Evolutionary conservation across 2,888 invertebrate genomes (phyloP).

Genomic region (Lithosia quadra): DNA sequence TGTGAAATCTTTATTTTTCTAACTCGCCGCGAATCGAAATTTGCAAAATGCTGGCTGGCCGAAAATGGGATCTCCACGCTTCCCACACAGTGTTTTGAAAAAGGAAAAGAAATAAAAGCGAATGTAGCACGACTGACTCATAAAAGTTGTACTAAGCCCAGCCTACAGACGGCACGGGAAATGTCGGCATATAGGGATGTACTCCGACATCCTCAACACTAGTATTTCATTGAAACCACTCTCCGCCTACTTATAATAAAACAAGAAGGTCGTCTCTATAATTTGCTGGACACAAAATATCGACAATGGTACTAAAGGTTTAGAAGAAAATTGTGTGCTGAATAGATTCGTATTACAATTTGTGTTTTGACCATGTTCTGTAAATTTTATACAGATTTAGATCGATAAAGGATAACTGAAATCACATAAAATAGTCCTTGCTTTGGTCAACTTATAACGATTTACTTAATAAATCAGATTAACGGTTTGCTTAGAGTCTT

Average conservation of each 20-base stretch:
- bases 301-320: conserved; percentile 23
- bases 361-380: neutral
- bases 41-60: conserved; percentile 71
- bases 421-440: neutral
- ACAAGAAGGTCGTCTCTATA: conserved; percentile 23
- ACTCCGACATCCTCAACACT: conserved; percentile 39
- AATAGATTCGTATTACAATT: conserved; percentile 27
- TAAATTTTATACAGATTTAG: neutral
- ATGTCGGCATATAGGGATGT: conserved; percentile 62
- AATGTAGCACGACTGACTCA: conserved; percentile 66
- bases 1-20: conserved; percentile 70
- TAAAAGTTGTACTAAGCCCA: conserved; percentile 75
- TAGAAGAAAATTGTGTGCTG: conserved; percentile 13
- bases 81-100: conserved; percentile 63
- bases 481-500: neutral
- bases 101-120: conserved; percentile 62
- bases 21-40: conserved; percentile 65
- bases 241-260: conserved; percentile 31
- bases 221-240: conserved; percentile 43
- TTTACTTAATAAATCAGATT: no score
- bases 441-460: neutral
- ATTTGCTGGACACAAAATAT: conserved; percentile 32
- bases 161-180: conserved; percentile 59
- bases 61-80: conserved; percentile 73
- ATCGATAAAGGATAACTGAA: no score